Conservation (phyloP, 2,797 vertebrate genomes). For the Orientallactaga sibirica region DNA sequence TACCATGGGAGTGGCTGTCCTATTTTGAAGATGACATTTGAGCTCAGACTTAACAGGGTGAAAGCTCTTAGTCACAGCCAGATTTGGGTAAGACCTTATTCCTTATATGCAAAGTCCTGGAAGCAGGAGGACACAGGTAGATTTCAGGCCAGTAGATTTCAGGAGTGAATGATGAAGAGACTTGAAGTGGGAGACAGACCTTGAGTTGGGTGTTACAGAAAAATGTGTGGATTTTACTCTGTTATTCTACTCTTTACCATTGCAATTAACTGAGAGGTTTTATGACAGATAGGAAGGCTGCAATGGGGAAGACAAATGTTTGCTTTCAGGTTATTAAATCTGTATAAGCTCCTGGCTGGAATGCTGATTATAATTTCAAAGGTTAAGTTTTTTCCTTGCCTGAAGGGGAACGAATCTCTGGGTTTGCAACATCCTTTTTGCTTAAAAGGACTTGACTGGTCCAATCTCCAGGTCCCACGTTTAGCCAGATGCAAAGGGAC, state of each 20-base stretch:
- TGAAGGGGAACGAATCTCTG: conserved; percentile 40
- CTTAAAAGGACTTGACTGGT: conserved; percentile 62
- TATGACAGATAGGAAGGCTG: conserved; percentile 34
- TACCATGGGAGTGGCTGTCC: background rate
- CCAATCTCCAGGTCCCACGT: too few relatives aligned
- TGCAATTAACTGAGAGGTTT: background rate
- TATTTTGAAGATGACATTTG: conserved; percentile 38
- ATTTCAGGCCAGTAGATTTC: conserved; percentile 43
- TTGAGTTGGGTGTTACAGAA: conserved; percentile 3
- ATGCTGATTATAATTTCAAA: conserved; percentile 55
- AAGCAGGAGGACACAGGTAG: background rate
- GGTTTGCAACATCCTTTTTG: conserved; percentile 69
- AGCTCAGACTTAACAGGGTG: conserved; percentile 44
- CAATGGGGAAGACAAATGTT: conserved; percentile 40
- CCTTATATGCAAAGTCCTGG: background rate
- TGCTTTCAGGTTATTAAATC: conserved; percentile 42
- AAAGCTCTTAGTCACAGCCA: conserved; percentile 8
- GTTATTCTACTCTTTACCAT: background rate
- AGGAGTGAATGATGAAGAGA: background rate
- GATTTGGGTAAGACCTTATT: background rate
- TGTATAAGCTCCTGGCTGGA: background rate
- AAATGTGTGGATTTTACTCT: background rate
- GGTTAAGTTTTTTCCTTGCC: conserved; percentile 56
- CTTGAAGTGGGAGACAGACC: background rate
- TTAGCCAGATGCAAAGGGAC: too few relatives aligned